Conservation (phyloP, 2,888 invertebrate genomes). For the Temnothorax ravouxi region DNA sequence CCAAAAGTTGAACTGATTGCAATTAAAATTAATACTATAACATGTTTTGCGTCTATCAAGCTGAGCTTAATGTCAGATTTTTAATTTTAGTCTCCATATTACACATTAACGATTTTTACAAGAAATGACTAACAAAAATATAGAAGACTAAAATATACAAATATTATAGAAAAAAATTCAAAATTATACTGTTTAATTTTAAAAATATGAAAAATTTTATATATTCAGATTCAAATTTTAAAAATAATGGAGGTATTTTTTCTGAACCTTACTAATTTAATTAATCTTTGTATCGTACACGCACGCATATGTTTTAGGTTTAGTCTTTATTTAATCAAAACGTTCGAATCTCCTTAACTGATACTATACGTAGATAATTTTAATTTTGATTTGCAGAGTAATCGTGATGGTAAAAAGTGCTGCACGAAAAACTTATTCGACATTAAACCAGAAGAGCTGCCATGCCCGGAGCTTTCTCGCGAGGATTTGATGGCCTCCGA, state of each 20-base stretch:
- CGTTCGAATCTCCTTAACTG: not conserved
- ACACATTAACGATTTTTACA: too few relatives aligned
- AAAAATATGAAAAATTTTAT: not conserved
- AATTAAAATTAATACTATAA: too few relatives aligned
- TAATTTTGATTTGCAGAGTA: conserved; percentile 72
- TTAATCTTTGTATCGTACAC: not conserved
- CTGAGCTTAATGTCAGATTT: too few relatives aligned
- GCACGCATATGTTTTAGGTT: not conserved
- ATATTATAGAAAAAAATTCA: too few relatives aligned
- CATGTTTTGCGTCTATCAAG: too few relatives aligned
- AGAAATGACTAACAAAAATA: too few relatives aligned
- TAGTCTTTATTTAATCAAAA: not conserved
- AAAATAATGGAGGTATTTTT: not conserved
- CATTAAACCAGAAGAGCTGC: conserved; percentile 82
- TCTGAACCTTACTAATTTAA: not conserved
- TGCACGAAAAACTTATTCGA: conserved; percentile 81
- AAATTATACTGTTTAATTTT: too few relatives aligned
- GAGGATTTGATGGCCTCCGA: conserved; percentile 85
- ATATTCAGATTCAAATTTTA: not conserved
- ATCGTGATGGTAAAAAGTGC: conserved; percentile 79
- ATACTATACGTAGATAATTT: not conserved
- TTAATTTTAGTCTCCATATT: too few relatives aligned
- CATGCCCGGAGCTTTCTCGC: conserved; percentile 82
- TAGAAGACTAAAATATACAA: too few relatives aligned
- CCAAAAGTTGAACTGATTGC: too few relatives aligned